phyloP scores from a whole-genome alignment of 2,888 invertebrate genomes.

The Netelia inedita region DNA sequence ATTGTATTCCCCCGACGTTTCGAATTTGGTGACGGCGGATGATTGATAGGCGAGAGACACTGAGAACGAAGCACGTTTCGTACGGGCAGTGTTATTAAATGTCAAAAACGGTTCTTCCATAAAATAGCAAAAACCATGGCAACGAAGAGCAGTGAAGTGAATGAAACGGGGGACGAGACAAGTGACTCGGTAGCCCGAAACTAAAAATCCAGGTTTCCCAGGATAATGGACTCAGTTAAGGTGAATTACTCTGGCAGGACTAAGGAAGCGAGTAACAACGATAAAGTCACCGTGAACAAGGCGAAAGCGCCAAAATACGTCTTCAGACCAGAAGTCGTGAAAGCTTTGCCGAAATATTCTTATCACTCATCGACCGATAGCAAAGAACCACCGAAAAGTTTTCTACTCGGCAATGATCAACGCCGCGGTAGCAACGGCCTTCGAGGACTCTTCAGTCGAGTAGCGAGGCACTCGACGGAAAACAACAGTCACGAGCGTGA shows the following conservation, averaged over 20 bases:
- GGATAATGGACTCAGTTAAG: slow-evolving; percentile 69
- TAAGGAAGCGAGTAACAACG: slow-evolving; percentile 56
- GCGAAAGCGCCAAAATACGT: slow-evolving; percentile 67
- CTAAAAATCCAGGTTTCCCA: slow-evolving; percentile 42
- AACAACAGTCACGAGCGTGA: slow-evolving; percentile 65
- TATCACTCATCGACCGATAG: slow-evolving; percentile 27
- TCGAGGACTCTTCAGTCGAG: slow-evolving; percentile 64
- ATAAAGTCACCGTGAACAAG: slow-evolving; percentile 64
- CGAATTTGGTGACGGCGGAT: too few relatives aligned
- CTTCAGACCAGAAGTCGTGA: slow-evolving; percentile 69
- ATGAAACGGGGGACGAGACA: slow-evolving; percentile 36
- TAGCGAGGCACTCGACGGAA: slow-evolving; percentile 50
- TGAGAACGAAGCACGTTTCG: too few relatives aligned
- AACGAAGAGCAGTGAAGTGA: slow-evolving; percentile 44
- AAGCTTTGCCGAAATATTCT: slow-evolving; percentile 60
- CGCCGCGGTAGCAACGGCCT: slow-evolving; percentile 61
- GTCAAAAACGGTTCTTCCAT: too few relatives aligned
- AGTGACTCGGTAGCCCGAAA: slow-evolving; percentile 36
- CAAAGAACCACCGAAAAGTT: slow-evolving; percentile 38
- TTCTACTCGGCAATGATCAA: slow-evolving; percentile 34
- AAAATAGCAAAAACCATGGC: not conserved
- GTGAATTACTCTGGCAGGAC: slow-evolving; percentile 68
- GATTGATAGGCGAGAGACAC: too few relatives aligned
- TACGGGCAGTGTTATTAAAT: too few relatives aligned
- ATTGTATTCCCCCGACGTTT: too few relatives aligned